Evolutionary conservation across 1,140 invertebrate genomes (phyloP).

Genomic region (Thaumatotibia leucotreta): DNA sequence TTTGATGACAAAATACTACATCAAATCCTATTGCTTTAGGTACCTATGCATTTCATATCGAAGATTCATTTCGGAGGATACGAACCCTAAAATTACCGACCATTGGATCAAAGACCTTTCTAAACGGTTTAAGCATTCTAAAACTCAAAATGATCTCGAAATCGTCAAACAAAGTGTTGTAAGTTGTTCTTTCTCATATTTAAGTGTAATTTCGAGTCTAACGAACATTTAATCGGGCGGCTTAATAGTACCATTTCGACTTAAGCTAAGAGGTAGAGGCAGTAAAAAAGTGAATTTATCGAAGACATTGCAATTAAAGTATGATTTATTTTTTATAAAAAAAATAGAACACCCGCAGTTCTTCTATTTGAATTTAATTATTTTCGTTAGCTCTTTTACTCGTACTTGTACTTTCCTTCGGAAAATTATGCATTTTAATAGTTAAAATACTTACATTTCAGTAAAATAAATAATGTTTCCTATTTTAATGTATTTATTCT

Average conservation of each 20-base stretch:
- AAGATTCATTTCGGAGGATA: not conserved
- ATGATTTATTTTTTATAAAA: not conserved
- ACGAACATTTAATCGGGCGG: slow-evolving; percentile 47
- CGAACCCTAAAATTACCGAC: not conserved
- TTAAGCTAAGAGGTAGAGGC: not conserved
- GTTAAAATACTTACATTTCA: too few species aligned
- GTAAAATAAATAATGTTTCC: too few species aligned
- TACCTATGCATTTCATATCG: not conserved
- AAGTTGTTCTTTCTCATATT: slow-evolving; percentile 40
- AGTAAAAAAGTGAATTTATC: not conserved
- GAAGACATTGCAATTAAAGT: not conserved
- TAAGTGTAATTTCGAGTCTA: slow-evolving; percentile 47
- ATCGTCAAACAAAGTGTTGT: slow-evolving; percentile 25
- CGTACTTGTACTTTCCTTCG: too few species aligned
- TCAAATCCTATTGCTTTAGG: not conserved
- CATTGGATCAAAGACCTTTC: slow-evolving; percentile 16
- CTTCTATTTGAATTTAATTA: too few species aligned
- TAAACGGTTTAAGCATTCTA: slow-evolving; percentile 14
- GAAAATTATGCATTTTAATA: too few species aligned
- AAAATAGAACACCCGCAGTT: too few species aligned
- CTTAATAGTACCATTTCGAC: slow-evolving; percentile 19
- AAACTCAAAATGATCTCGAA: not conserved
- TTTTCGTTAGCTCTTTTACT: too few species aligned
- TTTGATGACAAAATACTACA: too few species aligned
- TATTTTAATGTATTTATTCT: too few species aligned